Evolutionary conservation across 2,113 vertebrate genomes (phyloP).

Genomic region (Rhea pennata): DNA sequence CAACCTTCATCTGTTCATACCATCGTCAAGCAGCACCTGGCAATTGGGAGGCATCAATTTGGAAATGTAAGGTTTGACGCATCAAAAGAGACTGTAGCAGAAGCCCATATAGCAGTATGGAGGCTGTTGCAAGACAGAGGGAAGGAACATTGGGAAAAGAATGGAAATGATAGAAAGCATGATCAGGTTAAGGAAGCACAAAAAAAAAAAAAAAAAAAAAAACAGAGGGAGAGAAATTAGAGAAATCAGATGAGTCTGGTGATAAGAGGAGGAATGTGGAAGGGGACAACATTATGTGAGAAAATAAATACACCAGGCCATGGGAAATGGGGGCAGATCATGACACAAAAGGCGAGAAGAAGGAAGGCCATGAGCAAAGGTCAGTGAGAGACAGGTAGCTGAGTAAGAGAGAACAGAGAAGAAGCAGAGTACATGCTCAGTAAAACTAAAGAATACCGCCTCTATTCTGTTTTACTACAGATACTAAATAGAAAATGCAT

Average conservation of each 20-base stretch:
- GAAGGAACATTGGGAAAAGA: background rate
- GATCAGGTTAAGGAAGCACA: background rate
- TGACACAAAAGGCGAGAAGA: background rate
- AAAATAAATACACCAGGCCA: background rate
- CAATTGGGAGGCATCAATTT: constrained; percentile 77
- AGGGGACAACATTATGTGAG: background rate
- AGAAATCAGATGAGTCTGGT: background rate
- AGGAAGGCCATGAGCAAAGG: background rate
- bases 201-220: background rate
- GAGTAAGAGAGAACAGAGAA: background rate
- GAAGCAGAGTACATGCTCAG: background rate
- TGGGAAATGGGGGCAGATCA: background rate
- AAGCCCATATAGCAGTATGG: background rate
- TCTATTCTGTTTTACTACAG: too few relatives aligned
- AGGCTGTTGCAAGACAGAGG: background rate
- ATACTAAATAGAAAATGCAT: background rate
- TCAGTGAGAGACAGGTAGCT: background rate
- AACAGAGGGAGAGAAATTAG: background rate
- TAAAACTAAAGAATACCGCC: background rate
- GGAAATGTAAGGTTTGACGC: constrained; percentile 78
- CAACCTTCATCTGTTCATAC: constrained; percentile 88
- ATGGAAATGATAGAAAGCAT: background rate
- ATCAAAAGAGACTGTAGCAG: background rate
- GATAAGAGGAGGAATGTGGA: background rate
- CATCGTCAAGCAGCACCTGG: constrained; percentile 37